phyloP scores from a whole-genome alignment of 2,888 invertebrate genomes.

The Agrochola lychnidis region DNA sequence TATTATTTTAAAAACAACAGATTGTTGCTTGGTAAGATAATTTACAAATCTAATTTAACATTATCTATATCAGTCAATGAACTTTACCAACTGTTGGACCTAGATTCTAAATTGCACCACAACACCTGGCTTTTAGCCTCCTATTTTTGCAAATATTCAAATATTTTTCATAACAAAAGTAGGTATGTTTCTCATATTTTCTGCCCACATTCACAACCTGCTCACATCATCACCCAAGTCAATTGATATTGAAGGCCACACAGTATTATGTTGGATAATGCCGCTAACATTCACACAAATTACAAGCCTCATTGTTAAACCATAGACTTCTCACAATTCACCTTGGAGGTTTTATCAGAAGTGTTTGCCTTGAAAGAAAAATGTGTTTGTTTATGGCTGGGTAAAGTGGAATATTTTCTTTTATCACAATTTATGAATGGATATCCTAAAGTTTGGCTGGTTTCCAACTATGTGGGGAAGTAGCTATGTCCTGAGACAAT shows the following conservation, averaged over 20 bases:
- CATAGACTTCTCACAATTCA: constrained; percentile 62
- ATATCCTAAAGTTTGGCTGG: constrained; percentile 40
- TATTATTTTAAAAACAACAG: neutral
- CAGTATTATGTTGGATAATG: constrained; percentile 67
- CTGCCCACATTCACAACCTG: constrained; percentile 54
- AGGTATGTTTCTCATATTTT: constrained; percentile 24
- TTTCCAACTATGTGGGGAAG: constrained; percentile 37
- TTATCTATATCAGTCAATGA: constrained; percentile 38
- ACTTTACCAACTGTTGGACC: constrained; percentile 17
- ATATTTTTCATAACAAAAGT: constrained; percentile 17
- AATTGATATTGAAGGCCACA: constrained; percentile 72
- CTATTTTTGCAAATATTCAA: neutral
- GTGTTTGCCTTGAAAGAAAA: constrained; percentile 55
- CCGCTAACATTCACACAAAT: constrained; percentile 69
- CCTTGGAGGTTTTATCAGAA: constrained; percentile 66
- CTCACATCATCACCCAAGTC: constrained; percentile 52
- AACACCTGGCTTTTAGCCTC: neutral
- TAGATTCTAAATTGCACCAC: neutral
- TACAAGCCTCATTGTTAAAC: constrained; percentile 61
- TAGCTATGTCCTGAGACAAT: constrained; percentile 31
- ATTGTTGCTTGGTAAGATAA: constrained; percentile 3
- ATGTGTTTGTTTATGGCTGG: constrained; percentile 30
- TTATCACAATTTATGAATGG: constrained; percentile 41
- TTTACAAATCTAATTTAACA: constrained; percentile 18
- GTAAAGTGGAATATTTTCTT: constrained; percentile 29